These are phyloP conservation scores for Penaeus japonicus DNA, from an alignment of 1,140 invertebrate species.

Conservation along the genomic window DNA sequence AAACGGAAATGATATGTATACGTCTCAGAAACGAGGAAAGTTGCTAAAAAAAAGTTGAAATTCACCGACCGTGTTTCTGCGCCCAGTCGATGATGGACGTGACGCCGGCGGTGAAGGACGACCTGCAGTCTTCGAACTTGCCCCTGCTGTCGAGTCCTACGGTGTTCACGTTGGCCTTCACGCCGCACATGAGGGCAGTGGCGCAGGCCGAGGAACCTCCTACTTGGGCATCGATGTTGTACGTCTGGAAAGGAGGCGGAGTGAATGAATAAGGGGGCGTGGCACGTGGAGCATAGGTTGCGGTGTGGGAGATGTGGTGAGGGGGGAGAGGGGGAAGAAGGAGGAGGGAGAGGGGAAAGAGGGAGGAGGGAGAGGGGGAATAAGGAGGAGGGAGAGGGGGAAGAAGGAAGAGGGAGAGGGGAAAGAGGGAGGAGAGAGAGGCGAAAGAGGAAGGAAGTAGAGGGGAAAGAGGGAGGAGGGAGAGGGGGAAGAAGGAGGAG, in stretches of 20 bases:
- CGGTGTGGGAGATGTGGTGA: neutral
- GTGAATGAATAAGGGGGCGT: neutral
- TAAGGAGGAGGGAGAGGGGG: neutral
- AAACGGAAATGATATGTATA: too few relatives aligned
- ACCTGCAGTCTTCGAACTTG: conserved; percentile 54
- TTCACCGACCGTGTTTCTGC: conserved; percentile 55
- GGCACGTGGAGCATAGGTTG: neutral
- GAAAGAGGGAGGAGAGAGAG: too few relatives aligned
- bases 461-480: neutral
- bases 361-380: neutral
- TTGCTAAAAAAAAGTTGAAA: neutral
- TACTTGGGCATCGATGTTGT: conserved; percentile 85
- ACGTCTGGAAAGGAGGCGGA: conserved; percentile 74
- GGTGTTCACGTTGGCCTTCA: conserved; percentile 70
- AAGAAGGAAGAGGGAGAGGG: neutral
- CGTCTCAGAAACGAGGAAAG: too few relatives aligned
- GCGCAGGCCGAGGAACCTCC: conserved; percentile 89
- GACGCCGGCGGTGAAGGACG: conserved; percentile 45
- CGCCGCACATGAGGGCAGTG: conserved; percentile 85
- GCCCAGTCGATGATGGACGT: conserved; percentile 59
- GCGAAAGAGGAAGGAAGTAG: neutral
- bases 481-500: neutral
- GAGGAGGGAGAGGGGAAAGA: neutral
- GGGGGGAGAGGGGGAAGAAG: neutral
- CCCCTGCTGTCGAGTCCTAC: conserved; percentile 54